These are phyloP conservation scores for Nycteola revayana DNA, from an alignment of 2,888 invertebrate genomes.

Conservation along the genomic window DNA sequence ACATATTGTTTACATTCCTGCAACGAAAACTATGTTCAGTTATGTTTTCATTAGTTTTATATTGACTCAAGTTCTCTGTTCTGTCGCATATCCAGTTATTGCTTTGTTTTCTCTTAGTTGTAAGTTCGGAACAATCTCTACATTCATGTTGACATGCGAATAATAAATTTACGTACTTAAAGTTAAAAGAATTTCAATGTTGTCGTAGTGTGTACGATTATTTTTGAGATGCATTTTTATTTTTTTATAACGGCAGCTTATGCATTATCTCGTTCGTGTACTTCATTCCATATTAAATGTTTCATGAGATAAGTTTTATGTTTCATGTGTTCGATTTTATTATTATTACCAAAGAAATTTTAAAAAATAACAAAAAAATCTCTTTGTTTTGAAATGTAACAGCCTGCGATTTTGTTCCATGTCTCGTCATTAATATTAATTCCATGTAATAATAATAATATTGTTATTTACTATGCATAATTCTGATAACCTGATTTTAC, in stretches of 20 bases:
- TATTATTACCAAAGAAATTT: conserved; percentile 73
- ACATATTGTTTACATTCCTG: conserved; percentile 79
- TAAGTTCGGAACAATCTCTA: conserved; percentile 65
- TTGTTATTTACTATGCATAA: conserved; percentile 74
- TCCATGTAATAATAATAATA: conserved; percentile 52
- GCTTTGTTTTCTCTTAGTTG: conserved; percentile 61
- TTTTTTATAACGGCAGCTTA: conserved; percentile 75
- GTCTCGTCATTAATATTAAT: conserved; percentile 64
- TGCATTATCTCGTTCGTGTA: conserved; percentile 62
- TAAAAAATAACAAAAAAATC: conserved; percentile 49
- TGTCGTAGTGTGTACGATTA: conserved; percentile 65
- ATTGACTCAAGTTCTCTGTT: conserved; percentile 54
- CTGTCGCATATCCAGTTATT: conserved; percentile 66
- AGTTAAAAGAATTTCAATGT: conserved; percentile 29
- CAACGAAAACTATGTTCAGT: conserved; percentile 75
- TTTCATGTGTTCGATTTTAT: conserved; percentile 59
- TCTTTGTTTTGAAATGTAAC: conserved; percentile 44
- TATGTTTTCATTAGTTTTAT: conserved; percentile 75
- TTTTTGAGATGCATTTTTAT: conserved; percentile 73
- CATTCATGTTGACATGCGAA: conserved; percentile 9
- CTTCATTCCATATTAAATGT: conserved; percentile 68
- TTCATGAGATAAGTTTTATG: conserved; percentile 52
- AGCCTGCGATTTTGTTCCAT: conserved; percentile 49
- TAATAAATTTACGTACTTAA: conserved; percentile 72
- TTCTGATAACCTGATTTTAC: conserved; percentile 61